These are phyloP conservation scores for Pectinophora gossypiella DNA, from an alignment of 1,140 invertebrate species.

Conservation along the genomic window DNA sequence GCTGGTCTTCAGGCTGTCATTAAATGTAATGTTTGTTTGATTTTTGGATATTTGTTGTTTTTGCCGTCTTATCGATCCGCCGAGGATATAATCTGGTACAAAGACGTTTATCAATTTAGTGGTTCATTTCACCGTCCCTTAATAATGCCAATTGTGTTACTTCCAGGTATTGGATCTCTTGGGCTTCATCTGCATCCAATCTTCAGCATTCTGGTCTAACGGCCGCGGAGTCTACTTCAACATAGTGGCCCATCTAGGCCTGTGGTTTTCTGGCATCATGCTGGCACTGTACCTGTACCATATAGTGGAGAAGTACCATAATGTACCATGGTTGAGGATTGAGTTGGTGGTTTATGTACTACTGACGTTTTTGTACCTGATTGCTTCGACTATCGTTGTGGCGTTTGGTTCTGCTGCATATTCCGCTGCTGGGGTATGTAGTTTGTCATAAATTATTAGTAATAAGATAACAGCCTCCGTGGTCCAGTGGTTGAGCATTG, in stretches of 20 bases:
- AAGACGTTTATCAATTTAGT: no score
- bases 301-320: slow-evolving; percentile 88
- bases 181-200: slow-evolving; percentile 88
- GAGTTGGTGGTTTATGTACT: slow-evolving; percentile 84
- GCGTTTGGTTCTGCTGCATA: slow-evolving; percentile 77
- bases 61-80: no score
- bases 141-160: no score
- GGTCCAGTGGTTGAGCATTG: no score
- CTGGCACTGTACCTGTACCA: slow-evolving; percentile 89
- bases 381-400: slow-evolving; percentile 82
- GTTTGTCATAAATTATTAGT: no score
- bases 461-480: no score
- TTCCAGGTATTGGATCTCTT: slow-evolving; percentile 85
- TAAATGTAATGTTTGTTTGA: no score
- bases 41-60: no score
- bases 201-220: slow-evolving; percentile 75
- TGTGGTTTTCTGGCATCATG: slow-evolving; percentile 86
- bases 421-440: slow-evolving; percentile 82
- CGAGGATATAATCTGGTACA: no score
- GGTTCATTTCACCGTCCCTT: no score
- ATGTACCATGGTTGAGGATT: slow-evolving; percentile 90
- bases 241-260: slow-evolving; percentile 86
- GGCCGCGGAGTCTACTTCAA: slow-evolving; percentile 85
- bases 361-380: slow-evolving; percentile 83
- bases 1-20: no score